Evolutionary conservation across 2,888 invertebrate species (phyloP).

Genomic region (Ormyrus labotus): DNA sequence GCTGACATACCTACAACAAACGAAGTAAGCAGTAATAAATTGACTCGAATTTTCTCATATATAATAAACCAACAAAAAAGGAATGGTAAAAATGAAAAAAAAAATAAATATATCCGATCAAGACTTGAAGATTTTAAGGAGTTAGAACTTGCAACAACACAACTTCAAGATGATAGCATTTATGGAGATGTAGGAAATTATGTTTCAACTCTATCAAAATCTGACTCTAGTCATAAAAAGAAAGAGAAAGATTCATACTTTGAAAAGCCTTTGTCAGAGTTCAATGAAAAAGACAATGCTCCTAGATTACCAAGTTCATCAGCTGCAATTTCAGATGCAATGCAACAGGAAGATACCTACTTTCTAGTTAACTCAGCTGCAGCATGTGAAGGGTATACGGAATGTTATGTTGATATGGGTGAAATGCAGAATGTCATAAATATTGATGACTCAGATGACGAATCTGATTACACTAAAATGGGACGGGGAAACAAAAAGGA

Average conservation of each 20-base stretch:
- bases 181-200: slow-evolving; percentile 97
- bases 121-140: slow-evolving; percentile 67
- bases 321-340: slow-evolving; percentile 57
- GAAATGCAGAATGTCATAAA: slow-evolving; percentile 98
- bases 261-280: slow-evolving; percentile 82
- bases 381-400: slow-evolving; percentile 96
- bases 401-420: slow-evolving; percentile 96
- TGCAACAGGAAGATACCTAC: slow-evolving; percentile 72
- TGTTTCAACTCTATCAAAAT: slow-evolving; percentile 78
- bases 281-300: slow-evolving; percentile 76
- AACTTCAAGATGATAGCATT: slow-evolving; percentile 84
- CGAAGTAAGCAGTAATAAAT: slow-evolving; percentile 95
- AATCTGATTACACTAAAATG: slow-evolving; percentile 97
- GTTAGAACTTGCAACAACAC: slow-evolving; percentile 61
- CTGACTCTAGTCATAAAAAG: slow-evolving; percentile 60
- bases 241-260: slow-evolving; percentile 80
- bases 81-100: slow-evolving; percentile 84
- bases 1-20: no score
- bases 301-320: slow-evolving; percentile 68
- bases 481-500: slow-evolving; percentile 99
- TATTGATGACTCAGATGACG: slow-evolving; percentile 99
- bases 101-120: slow-evolving; percentile 78
- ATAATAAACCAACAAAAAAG: slow-evolving; percentile 94
- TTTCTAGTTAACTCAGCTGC: slow-evolving; percentile 88
- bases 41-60: slow-evolving; percentile 97